Base-by-base conservation (phyloP, 1,140 invertebrate genomes). In the Leptinotarsa lineolata region DNA sequence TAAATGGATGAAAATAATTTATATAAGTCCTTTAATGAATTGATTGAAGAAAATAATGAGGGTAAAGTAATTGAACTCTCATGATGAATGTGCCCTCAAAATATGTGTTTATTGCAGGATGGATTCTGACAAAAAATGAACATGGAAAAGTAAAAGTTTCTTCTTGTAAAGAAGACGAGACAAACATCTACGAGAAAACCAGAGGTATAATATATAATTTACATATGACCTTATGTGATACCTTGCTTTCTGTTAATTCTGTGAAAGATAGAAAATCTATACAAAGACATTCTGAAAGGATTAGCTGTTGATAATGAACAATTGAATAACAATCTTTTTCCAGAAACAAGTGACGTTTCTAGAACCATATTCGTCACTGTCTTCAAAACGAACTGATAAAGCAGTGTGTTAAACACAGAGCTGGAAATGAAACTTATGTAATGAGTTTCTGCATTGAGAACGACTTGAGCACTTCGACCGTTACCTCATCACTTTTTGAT, bases 81-180 rank as follows among this genome's bases (percentile, higher is more conserved):
- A 11, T 39, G 30, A 39, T 39, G 8, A 39, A 39, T 11, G 30
- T n/a, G 15, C 4, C 13, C 2, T 54, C 16, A 54, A 16, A 54
- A 15, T 54, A 18, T 54, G 30, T 11, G 8, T 54, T 13, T 30
- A 21, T 65, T 71, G 61, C 22, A 71, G 70, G 44, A 20, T 71
- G 70, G 70, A 44, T 71, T 39, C 20, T 71, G 16, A 71, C 60
- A 18, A 61, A 71, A 63, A 71, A 71, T 63, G 70, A 64, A 71
- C n/a, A 65, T 12, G 70, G 59, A 20, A 21, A 39, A 18, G 59
- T 71, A 30, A 63, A 71, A 71, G 30, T 63, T 11, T 58, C 70
- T 20, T 20, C 59, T 63, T 71, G 59, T 48, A 4, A 45, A 22
- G 54, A 63, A 63, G 45, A 65, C 5, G 70, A 71, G 63, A 63